These are phyloP conservation scores for Saiga tatarica DNA, from an alignment of 2,113 vertebrate species.

Conservation along the genomic window DNA sequence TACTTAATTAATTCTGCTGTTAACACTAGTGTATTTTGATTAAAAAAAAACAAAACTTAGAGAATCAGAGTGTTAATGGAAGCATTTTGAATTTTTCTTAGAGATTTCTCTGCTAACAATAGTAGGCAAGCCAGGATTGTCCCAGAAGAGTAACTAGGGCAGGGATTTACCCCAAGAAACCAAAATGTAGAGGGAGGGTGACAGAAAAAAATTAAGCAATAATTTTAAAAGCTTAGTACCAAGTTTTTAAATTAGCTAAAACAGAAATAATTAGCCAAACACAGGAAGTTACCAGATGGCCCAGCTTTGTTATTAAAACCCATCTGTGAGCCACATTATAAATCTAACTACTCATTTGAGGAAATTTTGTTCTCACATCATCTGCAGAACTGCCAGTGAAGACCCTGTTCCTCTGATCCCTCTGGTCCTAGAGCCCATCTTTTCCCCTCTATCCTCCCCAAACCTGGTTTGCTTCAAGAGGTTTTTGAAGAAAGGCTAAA, in stretches of 20 bases:
- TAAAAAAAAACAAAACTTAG: neutral
- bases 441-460: neutral
- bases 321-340: constrained; percentile 44
- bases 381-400: neutral
- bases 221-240: constrained; percentile 68
- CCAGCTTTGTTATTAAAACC: constrained; percentile 39
- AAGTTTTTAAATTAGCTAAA: neutral
- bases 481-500: neutral
- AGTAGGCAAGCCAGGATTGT: constrained; percentile 9
- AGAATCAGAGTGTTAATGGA: neutral
- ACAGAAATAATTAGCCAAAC: constrained; percentile 67
- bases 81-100: constrained; percentile 42
- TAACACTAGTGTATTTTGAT: neutral
- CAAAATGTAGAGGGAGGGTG: constrained; percentile 43
- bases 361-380: neutral
- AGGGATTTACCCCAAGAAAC: constrained; percentile 59
- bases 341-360: neutral
- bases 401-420: neutral
- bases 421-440: neutral
- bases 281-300: constrained; percentile 63
- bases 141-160: neutral
- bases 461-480: neutral
- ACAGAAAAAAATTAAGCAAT: constrained; percentile 47
- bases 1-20: neutral
- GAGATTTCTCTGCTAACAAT: constrained; percentile 49